Percentiles rank a stretch among this genome's conserved stretches.
Evolutionary conservation across 2,113 vertebrate species (phyloP).

Genomic region (Ginglymostoma cirratum): DNA sequence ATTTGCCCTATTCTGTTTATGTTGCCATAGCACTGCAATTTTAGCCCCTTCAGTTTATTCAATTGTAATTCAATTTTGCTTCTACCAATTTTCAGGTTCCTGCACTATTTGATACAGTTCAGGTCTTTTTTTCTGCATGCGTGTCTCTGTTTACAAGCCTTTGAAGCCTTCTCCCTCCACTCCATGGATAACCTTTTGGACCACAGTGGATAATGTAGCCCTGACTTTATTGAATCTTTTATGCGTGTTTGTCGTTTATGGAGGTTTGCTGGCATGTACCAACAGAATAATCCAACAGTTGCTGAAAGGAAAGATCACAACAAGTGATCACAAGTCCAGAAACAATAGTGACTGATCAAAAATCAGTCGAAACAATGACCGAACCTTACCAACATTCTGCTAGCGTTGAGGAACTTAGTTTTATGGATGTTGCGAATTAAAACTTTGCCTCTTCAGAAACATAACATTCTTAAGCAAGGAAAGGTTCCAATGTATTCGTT

Average conservation of each 20-base stretch:
- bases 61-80: too few species aligned
- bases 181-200: neutral
- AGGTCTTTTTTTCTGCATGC: neutral
- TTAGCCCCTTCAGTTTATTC: too few species aligned
- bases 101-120: neutral
- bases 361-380: neutral
- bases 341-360: neutral
- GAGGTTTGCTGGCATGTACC: neutral
- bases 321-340: neutral
- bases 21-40: too few species aligned
- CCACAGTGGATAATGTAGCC: neutral
- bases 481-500: neutral
- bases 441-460: neutral
- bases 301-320: neutral
- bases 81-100: neutral
- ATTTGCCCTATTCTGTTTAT: too few species aligned
- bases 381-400: neutral
- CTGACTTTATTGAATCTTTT: neutral
- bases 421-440: neutral
- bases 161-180: neutral
- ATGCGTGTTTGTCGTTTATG: neutral
- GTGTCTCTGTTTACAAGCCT: neutral
- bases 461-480: neutral
- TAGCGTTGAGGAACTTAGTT: neutral
- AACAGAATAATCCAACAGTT: neutral